phyloP scores from a whole-genome alignment of 1,140 invertebrate genomes.

The Heliothis subflexa region DNA sequence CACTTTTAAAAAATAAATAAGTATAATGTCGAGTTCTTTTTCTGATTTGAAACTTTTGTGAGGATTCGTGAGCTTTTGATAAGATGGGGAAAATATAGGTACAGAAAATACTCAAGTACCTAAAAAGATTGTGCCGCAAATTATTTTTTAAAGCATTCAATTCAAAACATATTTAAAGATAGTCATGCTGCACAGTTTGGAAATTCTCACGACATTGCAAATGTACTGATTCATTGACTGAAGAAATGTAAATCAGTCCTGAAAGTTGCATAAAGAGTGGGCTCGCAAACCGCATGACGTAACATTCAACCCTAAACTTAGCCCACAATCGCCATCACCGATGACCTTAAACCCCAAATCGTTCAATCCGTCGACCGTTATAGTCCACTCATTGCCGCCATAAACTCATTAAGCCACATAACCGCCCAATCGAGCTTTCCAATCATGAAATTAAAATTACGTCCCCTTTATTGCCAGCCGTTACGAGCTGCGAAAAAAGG shows the following conservation, averaged over 20 bases:
- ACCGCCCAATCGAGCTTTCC: slow-evolving; percentile 84
- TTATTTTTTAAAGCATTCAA: no score
- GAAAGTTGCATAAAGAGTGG: slow-evolving; percentile 3
- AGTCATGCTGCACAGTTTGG: no score
- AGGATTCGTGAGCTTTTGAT: no score
- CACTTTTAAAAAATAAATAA: background rate
- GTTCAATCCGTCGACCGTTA: slow-evolving; percentile 74
- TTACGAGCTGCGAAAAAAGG: slow-evolving; percentile 86
- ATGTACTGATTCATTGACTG: background rate
- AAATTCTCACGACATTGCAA: no score
- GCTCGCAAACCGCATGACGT: slow-evolving; percentile 3
- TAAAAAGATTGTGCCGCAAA: no score
- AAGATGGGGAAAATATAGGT: no score
- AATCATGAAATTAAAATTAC: slow-evolving; percentile 86
- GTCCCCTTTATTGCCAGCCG: slow-evolving; percentile 80
- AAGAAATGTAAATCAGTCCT: background rate
- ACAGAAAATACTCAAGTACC: no score
- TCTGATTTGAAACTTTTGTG: no score
- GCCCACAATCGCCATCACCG: slow-evolving; percentile 48
- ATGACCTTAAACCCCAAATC: slow-evolving; percentile 60
- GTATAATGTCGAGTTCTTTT: background rate
- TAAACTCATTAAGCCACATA: slow-evolving; percentile 85
- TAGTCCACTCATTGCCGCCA: slow-evolving; percentile 69
- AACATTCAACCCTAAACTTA: slow-evolving; percentile 35
- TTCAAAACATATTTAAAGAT: no score